Evolutionary conservation across 2,113 vertebrate genomes (phyloP).

Genomic region (Melospiza melodia): DNA sequence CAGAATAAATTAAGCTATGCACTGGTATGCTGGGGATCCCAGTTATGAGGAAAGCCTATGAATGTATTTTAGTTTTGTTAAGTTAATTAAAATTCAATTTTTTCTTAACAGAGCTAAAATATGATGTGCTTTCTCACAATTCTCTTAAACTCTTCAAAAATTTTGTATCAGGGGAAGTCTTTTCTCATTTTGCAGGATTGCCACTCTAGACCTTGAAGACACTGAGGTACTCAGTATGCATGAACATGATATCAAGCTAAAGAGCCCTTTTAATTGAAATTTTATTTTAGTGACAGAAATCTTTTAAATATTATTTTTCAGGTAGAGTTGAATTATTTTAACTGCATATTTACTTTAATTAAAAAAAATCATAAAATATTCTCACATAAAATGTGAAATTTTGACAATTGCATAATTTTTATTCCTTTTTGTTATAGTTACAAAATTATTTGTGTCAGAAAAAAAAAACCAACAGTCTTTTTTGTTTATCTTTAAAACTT

Average conservation of each 20-base stretch:
- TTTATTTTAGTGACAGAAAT: not conserved
- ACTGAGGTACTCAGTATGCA: not conserved
- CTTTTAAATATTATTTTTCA: not conserved
- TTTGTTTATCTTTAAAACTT: not conserved
- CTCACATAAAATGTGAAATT: not conserved
- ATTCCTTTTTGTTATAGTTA: not conserved
- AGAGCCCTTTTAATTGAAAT: not conserved
- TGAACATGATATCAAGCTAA: not conserved
- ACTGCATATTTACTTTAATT: not conserved
- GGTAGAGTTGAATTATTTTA: not conserved
- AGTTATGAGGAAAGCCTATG: not conserved
- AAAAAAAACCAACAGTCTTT: not conserved
- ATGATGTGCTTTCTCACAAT: not conserved
- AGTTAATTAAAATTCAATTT: not conserved
- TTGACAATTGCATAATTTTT: not conserved
- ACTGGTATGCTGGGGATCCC: not conserved
- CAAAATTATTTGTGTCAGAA: not conserved
- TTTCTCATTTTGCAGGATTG: not conserved
- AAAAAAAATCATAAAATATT: not conserved
- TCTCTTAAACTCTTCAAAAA: not conserved
- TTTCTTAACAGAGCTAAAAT: not conserved
- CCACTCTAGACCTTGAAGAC: not conserved
- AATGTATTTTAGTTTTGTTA: not conserved
- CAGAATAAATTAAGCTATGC: not conserved
- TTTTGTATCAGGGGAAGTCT: not conserved